These are phyloP conservation scores for Micronycteris hirsuta DNA, from an alignment of 2,113 vertebrate genomes.

Conservation along the genomic window DNA sequence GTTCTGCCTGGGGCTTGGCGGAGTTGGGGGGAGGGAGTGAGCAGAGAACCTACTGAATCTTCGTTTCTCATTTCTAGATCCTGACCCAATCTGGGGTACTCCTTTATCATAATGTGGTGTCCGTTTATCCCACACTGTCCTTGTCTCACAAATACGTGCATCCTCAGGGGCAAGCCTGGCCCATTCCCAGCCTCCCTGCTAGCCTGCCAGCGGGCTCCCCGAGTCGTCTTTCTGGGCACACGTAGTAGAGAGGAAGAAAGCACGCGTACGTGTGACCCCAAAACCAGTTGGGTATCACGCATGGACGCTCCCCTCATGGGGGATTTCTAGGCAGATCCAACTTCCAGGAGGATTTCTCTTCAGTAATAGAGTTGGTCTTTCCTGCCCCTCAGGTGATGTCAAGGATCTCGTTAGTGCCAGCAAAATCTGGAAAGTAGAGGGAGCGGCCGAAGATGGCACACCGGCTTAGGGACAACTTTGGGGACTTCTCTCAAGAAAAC, in stretches of 20 bases:
- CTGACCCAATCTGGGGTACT: not conserved
- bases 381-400: not conserved
- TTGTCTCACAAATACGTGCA: not conserved
- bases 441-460: not conserved
- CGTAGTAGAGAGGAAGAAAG: not conserved
- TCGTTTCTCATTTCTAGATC: not conserved
- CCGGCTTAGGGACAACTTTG: conserved; percentile 44
- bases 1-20: not conserved
- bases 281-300: not conserved
- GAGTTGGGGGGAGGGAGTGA: fast-evolving
- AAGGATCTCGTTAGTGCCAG: not conserved
- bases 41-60: not conserved
- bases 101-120: not conserved
- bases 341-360: not conserved
- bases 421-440: not conserved
- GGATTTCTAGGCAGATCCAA: not conserved
- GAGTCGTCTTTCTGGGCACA: not conserved
- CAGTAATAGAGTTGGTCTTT: not conserved
- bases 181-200: not conserved
- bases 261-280: not conserved
- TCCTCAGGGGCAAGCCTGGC: not conserved
- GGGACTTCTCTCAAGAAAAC: conserved; percentile 17
- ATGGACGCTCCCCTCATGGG: not conserved
- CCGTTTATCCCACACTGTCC: not conserved
- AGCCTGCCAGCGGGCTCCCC: not conserved